These are phyloP conservation scores for Aphidius ervi DNA, from an alignment of 1,140 invertebrate genomes.

Conservation along the genomic window DNA sequence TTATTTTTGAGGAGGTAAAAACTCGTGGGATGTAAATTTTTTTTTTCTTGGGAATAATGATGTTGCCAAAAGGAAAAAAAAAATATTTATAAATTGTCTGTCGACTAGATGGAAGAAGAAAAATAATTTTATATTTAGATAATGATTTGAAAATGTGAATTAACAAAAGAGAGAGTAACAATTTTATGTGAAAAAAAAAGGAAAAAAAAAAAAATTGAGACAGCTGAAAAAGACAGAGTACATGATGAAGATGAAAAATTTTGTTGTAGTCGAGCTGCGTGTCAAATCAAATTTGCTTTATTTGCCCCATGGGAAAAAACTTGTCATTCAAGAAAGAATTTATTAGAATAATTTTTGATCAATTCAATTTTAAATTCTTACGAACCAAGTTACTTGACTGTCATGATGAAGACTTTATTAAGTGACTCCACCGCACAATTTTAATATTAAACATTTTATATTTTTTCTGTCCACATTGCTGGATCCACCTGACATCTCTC, in stretches of 20 bases:
- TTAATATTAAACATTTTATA: background rate
- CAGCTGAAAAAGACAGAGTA: constrained; percentile 1
- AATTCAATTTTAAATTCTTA: constrained; percentile 53
- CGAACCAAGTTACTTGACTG: constrained; percentile 28
- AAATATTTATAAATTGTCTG: background rate
- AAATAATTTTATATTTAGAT: too few species aligned
- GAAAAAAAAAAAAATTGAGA: background rate
- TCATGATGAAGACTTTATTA: constrained; percentile 28
- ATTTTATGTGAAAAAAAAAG: constrained; percentile 7
- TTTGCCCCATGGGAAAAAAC: constrained; percentile 30
- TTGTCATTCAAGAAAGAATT: constrained; percentile 35
- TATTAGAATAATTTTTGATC: constrained; percentile 55
- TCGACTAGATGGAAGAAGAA: too few species aligned
- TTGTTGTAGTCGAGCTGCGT: constrained; percentile 34
- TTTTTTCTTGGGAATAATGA: background rate
- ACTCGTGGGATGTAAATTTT: too few species aligned
- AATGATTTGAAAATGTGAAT: background rate
- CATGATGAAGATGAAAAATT: constrained; percentile 27
- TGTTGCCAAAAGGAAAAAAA: background rate
- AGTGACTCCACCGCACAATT: constrained; percentile 15
- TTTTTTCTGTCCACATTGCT: too few species aligned
- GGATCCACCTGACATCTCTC: too few species aligned
- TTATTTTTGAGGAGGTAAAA: too few species aligned
- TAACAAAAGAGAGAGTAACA: background rate
- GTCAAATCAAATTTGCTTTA: constrained; percentile 54